Evolutionary conservation across 2,888 invertebrate species (phyloP).

Genomic region (Eristalis tenax): DNA sequence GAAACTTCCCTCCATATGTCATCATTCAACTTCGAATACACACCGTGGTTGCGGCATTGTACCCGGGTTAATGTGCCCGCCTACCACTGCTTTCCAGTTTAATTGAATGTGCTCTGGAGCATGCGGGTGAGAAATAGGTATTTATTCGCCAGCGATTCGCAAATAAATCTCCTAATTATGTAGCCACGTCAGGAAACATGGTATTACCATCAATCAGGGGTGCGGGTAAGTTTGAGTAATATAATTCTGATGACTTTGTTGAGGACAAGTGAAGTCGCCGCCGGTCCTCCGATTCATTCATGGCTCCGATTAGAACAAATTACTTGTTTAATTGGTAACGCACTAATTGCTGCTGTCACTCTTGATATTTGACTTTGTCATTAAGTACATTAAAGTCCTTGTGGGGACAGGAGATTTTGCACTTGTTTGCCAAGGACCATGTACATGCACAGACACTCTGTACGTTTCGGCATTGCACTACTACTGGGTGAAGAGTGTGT

Average conservation of each 20-base stretch:
- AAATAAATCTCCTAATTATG: conserved; percentile 1
- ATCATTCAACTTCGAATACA: conserved; percentile 29
- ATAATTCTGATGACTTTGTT: not conserved
- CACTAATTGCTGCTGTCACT: not conserved
- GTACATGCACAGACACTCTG: not conserved
- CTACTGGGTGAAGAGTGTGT: too few relatives aligned
- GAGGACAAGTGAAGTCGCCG: not conserved
- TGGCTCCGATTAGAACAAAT: not conserved
- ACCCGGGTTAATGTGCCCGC: not conserved
- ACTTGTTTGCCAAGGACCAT: not conserved
- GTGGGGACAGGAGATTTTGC: not conserved
- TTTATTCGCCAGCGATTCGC: not conserved
- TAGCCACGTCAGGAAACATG: not conserved
- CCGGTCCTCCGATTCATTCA: too few relatives aligned
- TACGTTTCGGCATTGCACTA: too few relatives aligned
- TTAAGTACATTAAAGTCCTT: not conserved
- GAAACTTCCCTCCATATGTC: conserved; percentile 9
- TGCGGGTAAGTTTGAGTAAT: not conserved
- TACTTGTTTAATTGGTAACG: not conserved
- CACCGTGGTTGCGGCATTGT: conserved; percentile 4
- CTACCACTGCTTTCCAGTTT: not conserved
- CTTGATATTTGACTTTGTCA: not conserved
- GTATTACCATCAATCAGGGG: not conserved
- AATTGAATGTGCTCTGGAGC: conserved; percentile 2
- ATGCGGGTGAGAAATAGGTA: conserved; percentile 8